Evolutionary conservation across 1,140 invertebrate species (phyloP), one percentile per base, ranked within the genome.

Genomic region (Matsumurasca onukii): DNA sequence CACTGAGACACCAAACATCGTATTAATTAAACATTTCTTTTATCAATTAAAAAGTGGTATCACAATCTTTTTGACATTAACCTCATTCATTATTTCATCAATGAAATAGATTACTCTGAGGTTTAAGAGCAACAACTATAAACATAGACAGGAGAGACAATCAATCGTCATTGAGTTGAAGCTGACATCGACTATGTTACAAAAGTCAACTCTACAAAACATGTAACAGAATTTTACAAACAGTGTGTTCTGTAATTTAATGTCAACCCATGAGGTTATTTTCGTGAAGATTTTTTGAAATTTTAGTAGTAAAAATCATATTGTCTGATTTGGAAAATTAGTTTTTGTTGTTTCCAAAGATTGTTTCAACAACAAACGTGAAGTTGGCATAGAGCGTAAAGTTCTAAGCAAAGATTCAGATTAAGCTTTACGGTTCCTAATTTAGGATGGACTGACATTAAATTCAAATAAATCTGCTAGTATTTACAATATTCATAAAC

Each of bases 61-160:
- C 72, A 73, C 72, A 73, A 71, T 73, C 51, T 70, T 73, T 73
- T 73, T 73, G 72, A 73, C 72, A 69, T 73, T 59, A 34, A 71
- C 66, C 67, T 68, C 57, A 24, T 59, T 45, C 27, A 64, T 68
- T 70, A 68, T 62, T 62, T 63, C 55, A 29, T 61, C 55, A 63
- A 49, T 68, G 55, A 65, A 65, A 65, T 65, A 65, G 48, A n/a
- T 17, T 29, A 65, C 25, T 5, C 22, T 65, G 62, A 65, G 62
- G 62, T 25, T 31, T 20, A 39, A 22, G 45, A 65, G 62, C 34
- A 45, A 65, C 62, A 65, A 65, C 62, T 65, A 45, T 65, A 45
- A 65, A 65, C 62, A 65, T 45, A 65, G 62, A 65, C 9, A 65
- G 48, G 62, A 65, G 62, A 65, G 62, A 65, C 62, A 65, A 65